A percentile compares a stretch with the other conserved stretches of the same genome.
Evolutionary conservation across 2,888 invertebrate species (phyloP).

Genomic region (Panorpa germanica): DNA sequence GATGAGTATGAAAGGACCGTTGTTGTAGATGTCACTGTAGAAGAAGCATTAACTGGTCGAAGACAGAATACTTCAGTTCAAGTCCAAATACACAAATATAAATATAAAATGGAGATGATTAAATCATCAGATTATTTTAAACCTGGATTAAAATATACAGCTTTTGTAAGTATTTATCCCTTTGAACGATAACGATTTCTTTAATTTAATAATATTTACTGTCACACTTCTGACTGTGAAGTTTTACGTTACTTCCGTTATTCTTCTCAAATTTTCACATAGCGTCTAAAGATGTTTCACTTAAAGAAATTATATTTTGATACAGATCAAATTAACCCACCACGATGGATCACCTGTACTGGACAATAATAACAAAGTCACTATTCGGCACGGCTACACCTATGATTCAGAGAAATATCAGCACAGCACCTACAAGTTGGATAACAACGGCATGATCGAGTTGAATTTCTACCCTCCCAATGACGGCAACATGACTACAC

Average conservation of each 20-base stretch:
- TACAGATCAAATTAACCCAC: slow-evolving; percentile 42
- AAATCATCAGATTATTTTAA: slow-evolving; percentile 76
- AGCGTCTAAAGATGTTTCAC: neutral
- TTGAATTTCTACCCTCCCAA: slow-evolving; percentile 39
- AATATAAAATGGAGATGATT: slow-evolving; percentile 56
- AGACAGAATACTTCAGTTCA: slow-evolving; percentile 60
- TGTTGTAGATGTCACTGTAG: slow-evolving; percentile 71
- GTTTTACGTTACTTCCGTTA: too few relatives aligned
- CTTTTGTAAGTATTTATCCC: slow-evolving; percentile 40
- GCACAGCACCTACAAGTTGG: slow-evolving; percentile 31
- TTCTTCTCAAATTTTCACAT: slow-evolving; percentile 4
- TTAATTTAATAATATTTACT: too few relatives aligned
- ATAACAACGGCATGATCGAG: slow-evolving; percentile 41
- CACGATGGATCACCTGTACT: slow-evolving; percentile 49
- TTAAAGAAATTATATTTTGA: slow-evolving; percentile 11
- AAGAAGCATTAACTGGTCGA: slow-evolving; percentile 73
- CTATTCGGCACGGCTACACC: slow-evolving; percentile 38
- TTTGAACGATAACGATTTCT: neutral
- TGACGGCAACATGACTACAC: too few relatives aligned
- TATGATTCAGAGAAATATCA: slow-evolving; percentile 31
- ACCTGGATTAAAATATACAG: slow-evolving; percentile 67
- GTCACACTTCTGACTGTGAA: too few relatives aligned
- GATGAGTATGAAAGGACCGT: slow-evolving; percentile 69
- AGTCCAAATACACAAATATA: slow-evolving; percentile 56
- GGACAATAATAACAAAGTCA: slow-evolving; percentile 34